Conservation (phyloP, 2,888 invertebrate species). For the Cybosia mesomella region DNA sequence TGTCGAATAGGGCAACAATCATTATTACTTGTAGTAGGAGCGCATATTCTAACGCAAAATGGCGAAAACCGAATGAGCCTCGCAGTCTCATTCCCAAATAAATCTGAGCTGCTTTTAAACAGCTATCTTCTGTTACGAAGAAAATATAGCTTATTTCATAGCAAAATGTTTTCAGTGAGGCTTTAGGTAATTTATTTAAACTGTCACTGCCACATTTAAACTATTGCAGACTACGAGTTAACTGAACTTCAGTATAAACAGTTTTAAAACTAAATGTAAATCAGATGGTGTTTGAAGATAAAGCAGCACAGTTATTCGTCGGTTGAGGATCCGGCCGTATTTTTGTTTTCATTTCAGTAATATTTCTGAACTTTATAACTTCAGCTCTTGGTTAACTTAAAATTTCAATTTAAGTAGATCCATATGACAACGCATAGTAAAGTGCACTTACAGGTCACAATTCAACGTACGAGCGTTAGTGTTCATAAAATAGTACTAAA, state of each 20-base stretch:
- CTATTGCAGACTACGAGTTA: neutral
- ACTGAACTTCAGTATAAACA: neutral
- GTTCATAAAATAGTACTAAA: neutral
- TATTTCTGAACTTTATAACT: neutral
- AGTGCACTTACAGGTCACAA: too few species aligned
- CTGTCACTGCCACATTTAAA: neutral
- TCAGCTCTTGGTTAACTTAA: neutral
- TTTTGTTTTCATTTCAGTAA: neutral
- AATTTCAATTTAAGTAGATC: neutral
- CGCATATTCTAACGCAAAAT: too few species aligned
- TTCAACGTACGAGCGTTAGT: neutral
- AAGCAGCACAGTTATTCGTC: neutral
- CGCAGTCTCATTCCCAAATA: too few species aligned
- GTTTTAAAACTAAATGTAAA: constrained; percentile 2
- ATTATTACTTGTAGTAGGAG: too few species aligned
- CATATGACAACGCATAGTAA: neutral
- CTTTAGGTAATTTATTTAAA: neutral
- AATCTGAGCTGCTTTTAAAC: too few species aligned
- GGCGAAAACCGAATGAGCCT: too few species aligned
- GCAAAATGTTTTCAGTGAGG: too few species aligned
- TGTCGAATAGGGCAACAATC: too few species aligned
- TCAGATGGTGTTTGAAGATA: neutral
- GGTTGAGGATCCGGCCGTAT: neutral
- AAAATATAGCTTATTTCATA: too few species aligned
- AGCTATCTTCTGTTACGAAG: too few species aligned